Evolutionary conservation across 1,140 invertebrate species (phyloP), one percentile per base, ranked within the genome.

Genomic region (Galleria mellonella): DNA sequence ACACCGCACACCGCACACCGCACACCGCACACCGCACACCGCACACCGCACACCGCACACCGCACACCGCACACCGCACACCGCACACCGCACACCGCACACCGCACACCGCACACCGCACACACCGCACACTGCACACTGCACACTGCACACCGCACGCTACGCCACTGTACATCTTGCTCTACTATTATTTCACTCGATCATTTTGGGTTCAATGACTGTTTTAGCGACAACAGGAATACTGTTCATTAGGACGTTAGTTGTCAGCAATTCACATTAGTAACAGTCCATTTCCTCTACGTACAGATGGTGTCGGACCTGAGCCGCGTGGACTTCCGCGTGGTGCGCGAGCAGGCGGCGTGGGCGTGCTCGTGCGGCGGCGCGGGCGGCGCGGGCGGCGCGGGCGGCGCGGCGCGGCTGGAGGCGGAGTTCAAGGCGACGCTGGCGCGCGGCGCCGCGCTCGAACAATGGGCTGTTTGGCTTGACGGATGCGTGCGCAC

Each of bases 401-500:
- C 94, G 50, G 88, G 90, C 27, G 91, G 96, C 41, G 96, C 98
- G 1, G 92, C 94, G 61, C 90, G 93, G 44, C 88, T 99, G 32
- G 96, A 98, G 71, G 91, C 93, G 35, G 97, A 98, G 78, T 99
- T 98, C 70, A 99, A 99, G 87, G 89, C 93, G 30, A 97, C 96
- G 2, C 88, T 98, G 44, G 95, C 96, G 59, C 94, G 96, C 66
- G 96, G 97, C 83, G 96, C 96, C 71, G 93, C 95, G 8, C 87
- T 99, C 55, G 97, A 99, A 83, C 94, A 98, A 76, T 99, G 98
- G 98, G 97, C 97, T 23, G 90, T 90, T 32, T 99, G 98, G 98
- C 88, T 99, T 47, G 97, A 99, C 83, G 90, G 92, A 31, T 96
- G 98, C 32, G 97, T 96, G 10, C 92, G 94, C 55, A 90, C 91